phyloP scores from a whole-genome alignment of 2,888 invertebrate species.

The Beris chalybata region DNA sequence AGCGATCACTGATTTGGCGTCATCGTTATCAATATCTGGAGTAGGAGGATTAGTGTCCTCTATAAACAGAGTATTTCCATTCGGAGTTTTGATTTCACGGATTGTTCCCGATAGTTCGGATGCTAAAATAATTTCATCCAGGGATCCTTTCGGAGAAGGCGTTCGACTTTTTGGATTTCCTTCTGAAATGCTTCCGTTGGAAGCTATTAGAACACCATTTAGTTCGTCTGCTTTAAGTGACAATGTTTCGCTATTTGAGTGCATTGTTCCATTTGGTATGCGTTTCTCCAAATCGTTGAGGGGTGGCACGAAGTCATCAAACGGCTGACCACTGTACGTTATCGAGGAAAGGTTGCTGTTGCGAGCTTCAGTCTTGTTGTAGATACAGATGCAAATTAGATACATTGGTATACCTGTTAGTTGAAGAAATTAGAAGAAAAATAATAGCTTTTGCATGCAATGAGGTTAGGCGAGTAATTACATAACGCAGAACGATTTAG shows the following conservation, averaged over 20 bases:
- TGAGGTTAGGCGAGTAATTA: background rate
- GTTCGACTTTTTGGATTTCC: slow-evolving; percentile 7
- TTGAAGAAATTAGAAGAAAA: background rate
- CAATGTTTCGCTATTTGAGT: slow-evolving; percentile 23
- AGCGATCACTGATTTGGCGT: slow-evolving; percentile 50
- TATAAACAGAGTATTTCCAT: slow-evolving; percentile 49
- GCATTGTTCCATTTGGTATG: slow-evolving; percentile 19
- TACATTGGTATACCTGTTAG: slow-evolving; percentile 49
- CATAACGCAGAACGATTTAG: background rate
- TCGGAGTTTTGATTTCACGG: slow-evolving; percentile 49
- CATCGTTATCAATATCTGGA: slow-evolving; percentile 39
- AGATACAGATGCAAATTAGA: slow-evolving; percentile 48
- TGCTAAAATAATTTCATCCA: slow-evolving; percentile 49
- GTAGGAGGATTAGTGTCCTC: slow-evolving; percentile 42
- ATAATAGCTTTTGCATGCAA: slow-evolving; percentile 15
- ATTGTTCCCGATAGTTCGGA: slow-evolving; percentile 48
- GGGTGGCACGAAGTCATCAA: slow-evolving; percentile 24
- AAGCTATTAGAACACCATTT: slow-evolving; percentile 6
- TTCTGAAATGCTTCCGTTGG: background rate
- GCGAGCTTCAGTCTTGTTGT: slow-evolving; percentile 42
- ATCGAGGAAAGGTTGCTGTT: slow-evolving; percentile 20
- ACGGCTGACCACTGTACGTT: slow-evolving; percentile 21
- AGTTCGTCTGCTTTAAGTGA: slow-evolving; percentile 17
- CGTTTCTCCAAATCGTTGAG: slow-evolving; percentile 14
- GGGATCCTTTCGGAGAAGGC: slow-evolving; percentile 35